Base-by-base conservation (phyloP, 1,140 invertebrate species). In the Anoplolepis gracilipes region DNA sequence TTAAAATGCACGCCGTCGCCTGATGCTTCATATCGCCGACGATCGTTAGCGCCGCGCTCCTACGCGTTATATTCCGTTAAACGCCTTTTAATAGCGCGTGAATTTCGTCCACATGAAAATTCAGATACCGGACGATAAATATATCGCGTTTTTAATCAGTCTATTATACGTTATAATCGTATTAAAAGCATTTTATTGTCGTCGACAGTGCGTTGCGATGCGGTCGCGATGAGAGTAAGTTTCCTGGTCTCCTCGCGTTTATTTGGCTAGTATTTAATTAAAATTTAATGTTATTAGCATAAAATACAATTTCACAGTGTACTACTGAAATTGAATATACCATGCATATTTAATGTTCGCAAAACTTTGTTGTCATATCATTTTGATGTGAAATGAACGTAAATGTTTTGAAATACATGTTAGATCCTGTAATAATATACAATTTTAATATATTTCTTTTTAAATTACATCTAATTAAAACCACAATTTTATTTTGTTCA, bases 71-170 rank as follows among this genome's bases (percentile, higher is more conserved):
- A 85, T 85, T 84, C 76, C 61, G 36, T 76, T 55, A 67, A 42
- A 46, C 46, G 53, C 46, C 70, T 72, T 87, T 87, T 75, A 84
- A 84, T 87, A 61, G 70, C 86, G 57, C 33, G 61, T 30, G 55
- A 57, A 73, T 69, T 62, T 19, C 62, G 16, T 2, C 59, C 25
- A 55, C 69, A 79, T 36, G 59, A 76, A 88, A 88, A 79, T 70
- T 69, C 55, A 59, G 11, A 39, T 46, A 13, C 55, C 22, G 53
- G 16, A 57, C 79, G 62, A 75, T 87, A 84, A 87, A 88, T 87
- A 72, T 86, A 22, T 22, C 16, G 19, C 49, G 36, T 36, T 72
- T 72, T 70, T 81, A 70, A 72, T 81, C 65, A 59, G 78, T 36
- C 25, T 72, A 42, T 72, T 72, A 67, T 39, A 36, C n/a, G 30